These are phyloP conservation scores for Athene cunicularia DNA, from an alignment of 2,113 vertebrate species.

Conservation along the genomic window DNA sequence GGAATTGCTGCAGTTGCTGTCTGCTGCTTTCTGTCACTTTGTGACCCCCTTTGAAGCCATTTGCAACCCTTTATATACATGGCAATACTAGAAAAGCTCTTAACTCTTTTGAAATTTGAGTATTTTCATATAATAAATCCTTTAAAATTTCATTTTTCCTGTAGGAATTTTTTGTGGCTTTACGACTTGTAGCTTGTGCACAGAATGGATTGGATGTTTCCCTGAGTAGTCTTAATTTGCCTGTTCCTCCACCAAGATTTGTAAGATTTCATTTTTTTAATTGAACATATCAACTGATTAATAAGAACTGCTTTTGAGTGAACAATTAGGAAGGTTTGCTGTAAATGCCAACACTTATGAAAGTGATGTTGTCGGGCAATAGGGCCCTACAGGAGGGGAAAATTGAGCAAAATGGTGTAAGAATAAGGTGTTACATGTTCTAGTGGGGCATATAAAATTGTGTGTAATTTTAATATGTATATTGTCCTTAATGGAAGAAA, in stretches of 20 bases:
- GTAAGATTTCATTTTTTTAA: constrained; percentile 79
- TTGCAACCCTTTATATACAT: neutral
- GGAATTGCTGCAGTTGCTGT: neutral
- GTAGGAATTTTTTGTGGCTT: constrained; percentile 96
- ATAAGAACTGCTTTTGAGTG: neutral
- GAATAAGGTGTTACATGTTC: neutral
- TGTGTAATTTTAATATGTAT: neutral
- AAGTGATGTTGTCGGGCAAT: neutral
- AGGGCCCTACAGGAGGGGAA: neutral
- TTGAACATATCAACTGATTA: neutral
- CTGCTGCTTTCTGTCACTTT: neutral
- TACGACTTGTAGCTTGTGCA: constrained; percentile 94
- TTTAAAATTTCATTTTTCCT: constrained; percentile 5
- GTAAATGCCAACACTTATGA: neutral
- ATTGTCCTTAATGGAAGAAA: neutral
- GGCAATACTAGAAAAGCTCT: neutral
- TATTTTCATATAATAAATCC: neutral
- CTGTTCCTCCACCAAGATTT: constrained; percentile 95
- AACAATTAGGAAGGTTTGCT: neutral
- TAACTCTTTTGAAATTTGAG: neutral
- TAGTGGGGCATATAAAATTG: neutral
- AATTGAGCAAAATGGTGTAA: neutral
- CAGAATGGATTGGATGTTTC: constrained; percentile 97
- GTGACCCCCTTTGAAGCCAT: neutral
- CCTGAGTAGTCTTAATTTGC: constrained; percentile 85